Evolutionary conservation across 2,888 invertebrate genomes (phyloP).

Genomic region (Conomelus anceps): DNA sequence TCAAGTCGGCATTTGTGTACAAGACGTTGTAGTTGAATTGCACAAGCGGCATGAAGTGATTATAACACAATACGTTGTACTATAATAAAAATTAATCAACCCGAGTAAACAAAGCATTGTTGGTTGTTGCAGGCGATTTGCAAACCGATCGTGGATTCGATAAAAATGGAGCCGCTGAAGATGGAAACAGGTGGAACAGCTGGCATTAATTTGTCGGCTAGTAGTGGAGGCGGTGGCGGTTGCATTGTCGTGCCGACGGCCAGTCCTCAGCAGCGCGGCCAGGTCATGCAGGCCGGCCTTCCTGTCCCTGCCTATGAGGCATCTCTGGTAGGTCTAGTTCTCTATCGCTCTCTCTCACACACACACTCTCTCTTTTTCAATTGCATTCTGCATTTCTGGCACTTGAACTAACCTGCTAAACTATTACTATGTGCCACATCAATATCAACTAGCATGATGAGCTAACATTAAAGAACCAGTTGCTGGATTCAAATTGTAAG

Average conservation of each 20-base stretch:
- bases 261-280: conserved; percentile 49
- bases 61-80: too few species aligned
- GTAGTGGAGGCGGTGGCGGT: conserved; percentile 40
- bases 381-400: not conserved
- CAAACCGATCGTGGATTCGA: conserved; percentile 14
- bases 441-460: too few species aligned
- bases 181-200: conserved; percentile 17
- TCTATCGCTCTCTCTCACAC: not conserved
- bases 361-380: not conserved
- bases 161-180: conserved; percentile 16
- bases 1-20: too few species aligned
- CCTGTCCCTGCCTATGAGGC: conserved; percentile 57
- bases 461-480: too few species aligned
- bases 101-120: not conserved
- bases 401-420: not conserved
- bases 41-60: too few species aligned
- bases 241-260: conserved; percentile 51
- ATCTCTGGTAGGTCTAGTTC: conserved; percentile 57
- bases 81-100: not conserved
- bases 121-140: conserved; percentile 18
- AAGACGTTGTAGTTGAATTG: too few species aligned
- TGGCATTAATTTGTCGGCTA: conserved; percentile 38
- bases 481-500: too few species aligned
- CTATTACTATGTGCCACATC: too few species aligned
- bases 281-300: conserved; percentile 49